Conservation (phyloP, 2,888 invertebrate genomes). For the Drosophila buzzatii region DNA sequence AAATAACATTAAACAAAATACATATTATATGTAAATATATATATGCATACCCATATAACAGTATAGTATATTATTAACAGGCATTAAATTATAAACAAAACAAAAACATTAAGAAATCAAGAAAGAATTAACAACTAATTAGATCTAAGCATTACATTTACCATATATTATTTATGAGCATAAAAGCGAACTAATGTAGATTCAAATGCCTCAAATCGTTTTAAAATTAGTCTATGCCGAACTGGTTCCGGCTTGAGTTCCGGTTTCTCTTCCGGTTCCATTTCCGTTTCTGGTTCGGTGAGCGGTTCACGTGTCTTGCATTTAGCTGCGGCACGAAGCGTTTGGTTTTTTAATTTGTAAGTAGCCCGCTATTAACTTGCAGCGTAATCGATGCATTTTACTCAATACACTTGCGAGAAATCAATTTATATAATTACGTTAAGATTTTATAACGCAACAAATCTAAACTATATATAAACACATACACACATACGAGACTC, state of each 20-base stretch:
- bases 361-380: slow-evolving; percentile 69
- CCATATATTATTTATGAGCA: slow-evolving; percentile 64
- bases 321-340: slow-evolving; percentile 37
- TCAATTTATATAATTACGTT: slow-evolving; percentile 74
- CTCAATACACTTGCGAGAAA: slow-evolving; percentile 55
- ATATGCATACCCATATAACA: slow-evolving; percentile 63
- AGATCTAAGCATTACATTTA: slow-evolving; percentile 69
- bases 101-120: slow-evolving; percentile 20
- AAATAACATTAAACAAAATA: slow-evolving; percentile 71
- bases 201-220: slow-evolving; percentile 59
- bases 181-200: slow-evolving; percentile 59
- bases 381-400: slow-evolving; percentile 72
- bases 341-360: slow-evolving; percentile 75
- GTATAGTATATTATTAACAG: slow-evolving; percentile 65
- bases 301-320: slow-evolving; percentile 29
- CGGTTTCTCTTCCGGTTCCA: neutral
- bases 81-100: slow-evolving; percentile 40
- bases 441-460: slow-evolving; percentile 74
- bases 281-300: slow-evolving; percentile 6
- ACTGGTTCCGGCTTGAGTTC: slow-evolving; percentile 1
- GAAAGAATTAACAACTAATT: slow-evolving; percentile 65
- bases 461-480: slow-evolving; percentile 50
- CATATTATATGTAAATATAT: slow-evolving; percentile 62
- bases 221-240: slow-evolving; percentile 43
- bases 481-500: slow-evolving; percentile 57